Evolutionary conservation across 2,888 invertebrate species (phyloP), one percentile per base, ranked within the genome.

Genomic region (Apodemia zela): DNA sequence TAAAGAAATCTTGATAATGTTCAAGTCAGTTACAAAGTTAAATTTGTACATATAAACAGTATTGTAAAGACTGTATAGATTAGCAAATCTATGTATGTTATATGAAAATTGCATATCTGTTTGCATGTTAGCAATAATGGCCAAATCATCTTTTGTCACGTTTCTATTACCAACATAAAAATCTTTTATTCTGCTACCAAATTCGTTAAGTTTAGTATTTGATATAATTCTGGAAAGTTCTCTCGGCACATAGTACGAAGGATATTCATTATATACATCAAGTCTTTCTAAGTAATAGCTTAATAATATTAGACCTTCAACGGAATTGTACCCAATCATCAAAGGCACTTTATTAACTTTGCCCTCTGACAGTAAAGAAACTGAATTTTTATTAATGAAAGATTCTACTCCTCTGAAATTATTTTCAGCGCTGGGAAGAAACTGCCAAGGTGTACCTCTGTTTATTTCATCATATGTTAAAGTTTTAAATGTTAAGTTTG

Each of bases 341-440:
- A 84, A 45, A 1, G 87, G 84, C 0, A 87, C 78, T 65, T 76
- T 75, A 57, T 72, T 76, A 0, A 79, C 63, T 64, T 78, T 75
- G 3, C 77, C 78, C 5, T 76, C 68, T 64, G 78, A 65, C 2
- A 87, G 38, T 29, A 76, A 63, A 45, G 80, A 68, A 4, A 78
- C 65, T 2, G 84, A 79, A 38, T 80, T 69, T 62, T 82, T 74
- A 3, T 73, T 71, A 18, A 87, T 65, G 67, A 85, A 87, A 8
- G 78, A 67, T 67, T 83, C 75, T 0, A 75, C 73, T 17, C 72
- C 71, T 5, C 70, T 66, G 61, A 82, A 83, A 57, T 73, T 72
- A 61, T 81, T 84, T 70, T 87, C 87, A 1, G 83, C 68, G 1
- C 81, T 79, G 0, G 87, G 87, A 17, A 75, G 72, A 65, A 82